Evolutionary conservation across 1,140 invertebrate species (phyloP).

Genomic region (Mya arenaria): DNA sequence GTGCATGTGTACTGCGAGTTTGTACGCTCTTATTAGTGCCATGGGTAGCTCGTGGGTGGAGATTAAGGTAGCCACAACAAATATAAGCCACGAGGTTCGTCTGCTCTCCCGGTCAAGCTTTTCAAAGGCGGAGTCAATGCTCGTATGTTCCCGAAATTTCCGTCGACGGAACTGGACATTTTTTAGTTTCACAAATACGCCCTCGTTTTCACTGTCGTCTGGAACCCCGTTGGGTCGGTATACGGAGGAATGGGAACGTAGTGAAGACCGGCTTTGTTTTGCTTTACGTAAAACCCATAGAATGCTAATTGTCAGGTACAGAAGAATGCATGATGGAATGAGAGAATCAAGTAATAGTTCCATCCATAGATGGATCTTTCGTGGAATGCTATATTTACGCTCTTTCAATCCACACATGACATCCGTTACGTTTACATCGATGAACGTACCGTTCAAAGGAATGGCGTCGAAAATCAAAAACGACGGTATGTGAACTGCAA

Average conservation of each 20-base stretch:
- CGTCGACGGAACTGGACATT: too few species aligned
- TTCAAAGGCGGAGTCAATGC: slow-evolving; percentile 15
- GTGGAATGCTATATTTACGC: background rate
- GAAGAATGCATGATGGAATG: slow-evolving; percentile 2
- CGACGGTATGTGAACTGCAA: slow-evolving; percentile 1
- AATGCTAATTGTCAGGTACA: slow-evolving; percentile 15
- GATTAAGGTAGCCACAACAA: slow-evolving; percentile 7
- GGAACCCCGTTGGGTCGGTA: background rate
- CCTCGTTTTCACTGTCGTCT: too few species aligned
- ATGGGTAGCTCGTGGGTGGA: slow-evolving; percentile 14
- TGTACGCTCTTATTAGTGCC: background rate
- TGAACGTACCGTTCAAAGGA: background rate
- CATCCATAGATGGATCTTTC: slow-evolving; percentile 1
- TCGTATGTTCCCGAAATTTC: too few species aligned
- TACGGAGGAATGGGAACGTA: background rate
- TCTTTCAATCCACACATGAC: slow-evolving; percentile 3
- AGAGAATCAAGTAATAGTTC: slow-evolving; percentile 8
- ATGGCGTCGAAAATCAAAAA: slow-evolving; percentile 5
- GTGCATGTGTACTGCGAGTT: background rate
- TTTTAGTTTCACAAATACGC: too few species aligned
- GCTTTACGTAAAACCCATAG: slow-evolving; percentile 11
- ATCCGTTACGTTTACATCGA: background rate
- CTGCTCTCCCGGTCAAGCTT: slow-evolving; percentile 12
- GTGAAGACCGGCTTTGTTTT: background rate
- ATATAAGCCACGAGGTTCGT: slow-evolving; percentile 30